Base-by-base conservation (phyloP, 2,888 invertebrate genomes). In the Escarpia spicata region DNA sequence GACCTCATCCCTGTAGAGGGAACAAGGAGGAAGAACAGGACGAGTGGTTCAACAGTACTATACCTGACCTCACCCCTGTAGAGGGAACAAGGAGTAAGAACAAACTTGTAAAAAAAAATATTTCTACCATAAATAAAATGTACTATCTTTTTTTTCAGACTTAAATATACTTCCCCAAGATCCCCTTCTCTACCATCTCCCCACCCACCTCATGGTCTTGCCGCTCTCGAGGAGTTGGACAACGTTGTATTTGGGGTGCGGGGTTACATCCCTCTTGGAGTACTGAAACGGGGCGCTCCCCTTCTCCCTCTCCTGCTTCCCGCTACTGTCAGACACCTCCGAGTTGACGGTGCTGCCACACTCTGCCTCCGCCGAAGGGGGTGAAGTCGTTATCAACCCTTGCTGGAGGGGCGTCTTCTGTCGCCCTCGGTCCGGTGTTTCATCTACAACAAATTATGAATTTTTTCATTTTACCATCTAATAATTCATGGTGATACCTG, bases 151-250 rank as follows among this genome's bases (percentile, higher is more conserved):
- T 37, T 37, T 37, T 37, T 37, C 37, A 37, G 37, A 37, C 37
- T 37, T 37, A 37, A 37, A 37, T 37, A 37, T 37, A 37, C 37
- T 37, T 37, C 37, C 37, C 37, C 37, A 37, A 37, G 37, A 37
- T 37, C 37, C 37, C 37, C 37, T 37, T 1, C 90, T 12, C 12
- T 52, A 2, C 26, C 75, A 4, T 26, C 19, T 75, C 75, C 26
- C 26, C 15, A 92, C 92, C 43, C 92, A 96, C 96, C 95, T 96
- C n/a, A 96, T 94, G 8, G 95, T 94, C 43, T 94, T 94, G 37
- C 96, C 96, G 92, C 95, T 95, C 90, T 95, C 95, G 90, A 96
- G 94, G 44, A 96, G 93, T 89, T 95, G 95, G 58, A 96, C 95
- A 15, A 96, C 96, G 93, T 96, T 95, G 93, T 95, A 95, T 52